Conservation (phyloP, 2,888 invertebrate species). For the Philopedon plagiatum region DNA sequence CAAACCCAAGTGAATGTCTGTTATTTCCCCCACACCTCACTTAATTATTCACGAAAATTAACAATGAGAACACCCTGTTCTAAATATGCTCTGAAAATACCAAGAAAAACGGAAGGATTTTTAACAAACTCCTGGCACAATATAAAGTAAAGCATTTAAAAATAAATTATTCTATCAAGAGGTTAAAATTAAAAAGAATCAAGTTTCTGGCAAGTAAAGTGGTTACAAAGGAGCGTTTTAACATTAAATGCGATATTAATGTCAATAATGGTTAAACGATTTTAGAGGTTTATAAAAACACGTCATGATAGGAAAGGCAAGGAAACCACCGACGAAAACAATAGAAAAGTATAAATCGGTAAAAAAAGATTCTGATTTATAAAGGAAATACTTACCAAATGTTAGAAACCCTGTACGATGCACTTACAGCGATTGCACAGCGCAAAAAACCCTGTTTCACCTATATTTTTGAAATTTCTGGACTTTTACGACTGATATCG, state of each 20-base stretch:
- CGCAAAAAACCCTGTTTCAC: background rate
- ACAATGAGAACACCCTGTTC: too few relatives aligned
- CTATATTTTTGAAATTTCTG: conserved; percentile 1
- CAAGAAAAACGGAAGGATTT: background rate
- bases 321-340: background rate
- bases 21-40: too few relatives aligned
- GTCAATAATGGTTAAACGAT: background rate
- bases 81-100: too few relatives aligned
- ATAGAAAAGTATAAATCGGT: background rate
- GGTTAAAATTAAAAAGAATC: background rate
- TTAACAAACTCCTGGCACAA: background rate
- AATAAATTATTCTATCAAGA: background rate
- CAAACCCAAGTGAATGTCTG: too few relatives aligned
- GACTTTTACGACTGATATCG: background rate
- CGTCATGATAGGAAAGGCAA: background rate
- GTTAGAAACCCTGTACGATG: background rate
- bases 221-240: background rate
- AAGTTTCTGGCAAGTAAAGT: background rate
- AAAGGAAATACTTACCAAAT: conserved; percentile 1
- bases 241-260: background rate
- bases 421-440: background rate
- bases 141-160: background rate
- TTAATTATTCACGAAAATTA: too few relatives aligned
- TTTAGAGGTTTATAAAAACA: background rate
- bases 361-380: background rate